Evolutionary conservation across 1,140 invertebrate genomes (phyloP).

Genomic region (Tetramorium parvispinum): DNA sequence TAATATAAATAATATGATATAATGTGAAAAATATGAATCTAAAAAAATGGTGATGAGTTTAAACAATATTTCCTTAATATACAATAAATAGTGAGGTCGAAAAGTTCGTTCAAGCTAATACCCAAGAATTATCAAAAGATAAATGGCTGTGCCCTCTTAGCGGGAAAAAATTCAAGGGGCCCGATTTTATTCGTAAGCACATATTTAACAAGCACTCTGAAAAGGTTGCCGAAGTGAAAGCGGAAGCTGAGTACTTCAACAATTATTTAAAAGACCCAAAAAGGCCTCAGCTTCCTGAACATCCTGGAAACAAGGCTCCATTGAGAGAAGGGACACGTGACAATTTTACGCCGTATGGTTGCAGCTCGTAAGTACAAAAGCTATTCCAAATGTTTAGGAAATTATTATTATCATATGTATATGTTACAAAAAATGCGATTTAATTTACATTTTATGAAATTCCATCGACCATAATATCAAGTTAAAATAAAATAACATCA

Average conservation of each 20-base stretch:
- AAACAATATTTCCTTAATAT: constrained; percentile 69
- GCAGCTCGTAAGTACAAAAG: constrained; percentile 64
- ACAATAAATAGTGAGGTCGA: constrained; percentile 90
- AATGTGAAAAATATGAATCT: neutral
- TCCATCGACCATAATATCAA: neutral
- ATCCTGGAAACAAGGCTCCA: constrained; percentile 89
- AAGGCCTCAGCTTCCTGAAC: constrained; percentile 96
- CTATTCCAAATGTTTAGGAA: neutral
- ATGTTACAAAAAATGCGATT: neutral
- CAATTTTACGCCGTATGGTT: constrained; percentile 83
- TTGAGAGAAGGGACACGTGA: constrained; percentile 81
- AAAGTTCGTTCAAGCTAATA: constrained; percentile 97
- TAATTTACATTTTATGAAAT: neutral
- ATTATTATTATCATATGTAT: neutral
- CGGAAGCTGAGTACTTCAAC: constrained; percentile 99
- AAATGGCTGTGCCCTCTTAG: constrained; percentile 99
- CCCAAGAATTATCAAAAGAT: constrained; percentile 97
- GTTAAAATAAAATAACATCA: neutral
- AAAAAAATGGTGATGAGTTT: neutral
- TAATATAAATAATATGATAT: neutral
- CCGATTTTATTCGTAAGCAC: constrained; percentile 99
- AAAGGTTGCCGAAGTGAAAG: constrained; percentile 98
- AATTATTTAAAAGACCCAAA: constrained; percentile 98
- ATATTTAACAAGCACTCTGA: constrained; percentile 99
- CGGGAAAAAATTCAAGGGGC: constrained; percentile 99